phyloP scores from a whole-genome alignment of 2,797 vertebrate genomes.

The Poecilia wingei region DNA sequence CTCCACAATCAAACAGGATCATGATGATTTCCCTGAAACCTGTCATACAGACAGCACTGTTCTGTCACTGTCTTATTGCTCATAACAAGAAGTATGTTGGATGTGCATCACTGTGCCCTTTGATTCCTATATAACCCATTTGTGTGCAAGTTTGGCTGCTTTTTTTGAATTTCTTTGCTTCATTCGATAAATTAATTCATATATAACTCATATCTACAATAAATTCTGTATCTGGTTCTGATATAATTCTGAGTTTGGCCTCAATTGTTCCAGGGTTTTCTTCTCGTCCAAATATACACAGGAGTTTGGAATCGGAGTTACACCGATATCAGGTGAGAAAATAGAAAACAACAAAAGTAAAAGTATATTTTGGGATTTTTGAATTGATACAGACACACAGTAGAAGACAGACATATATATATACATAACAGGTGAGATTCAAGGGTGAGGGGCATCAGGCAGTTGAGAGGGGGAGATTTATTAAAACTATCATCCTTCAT shows the following conservation, averaged over 20 bases:
- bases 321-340: constrained; percentile 69
- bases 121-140: constrained; percentile 34
- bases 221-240: constrained; percentile 25
- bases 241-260: constrained; percentile 55
- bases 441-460: constrained; percentile 28
- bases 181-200: constrained; percentile 55
- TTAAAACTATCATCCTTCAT: background rate
- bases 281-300: constrained; percentile 37
- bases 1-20: constrained; percentile 27
- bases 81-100: constrained; percentile 57
- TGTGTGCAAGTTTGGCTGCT: constrained; percentile 51
- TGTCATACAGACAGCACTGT: constrained; percentile 66
- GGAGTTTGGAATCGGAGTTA: constrained; percentile 63
- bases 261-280: constrained; percentile 30
- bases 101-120: constrained; percentile 55
- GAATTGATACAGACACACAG: constrained; percentile 56
- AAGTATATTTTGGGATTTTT: constrained; percentile 51
- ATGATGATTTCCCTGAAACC: constrained; percentile 72
- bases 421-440: constrained; percentile 61
- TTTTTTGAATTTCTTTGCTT: constrained; percentile 34
- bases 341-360: constrained; percentile 50
- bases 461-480: background rate
- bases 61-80: constrained; percentile 77
- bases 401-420: constrained; percentile 60
- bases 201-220: constrained; percentile 22